These are phyloP conservation scores for Euleptes europaea DNA, from an alignment of 2,113 vertebrate species.

Conservation along the genomic window DNA sequence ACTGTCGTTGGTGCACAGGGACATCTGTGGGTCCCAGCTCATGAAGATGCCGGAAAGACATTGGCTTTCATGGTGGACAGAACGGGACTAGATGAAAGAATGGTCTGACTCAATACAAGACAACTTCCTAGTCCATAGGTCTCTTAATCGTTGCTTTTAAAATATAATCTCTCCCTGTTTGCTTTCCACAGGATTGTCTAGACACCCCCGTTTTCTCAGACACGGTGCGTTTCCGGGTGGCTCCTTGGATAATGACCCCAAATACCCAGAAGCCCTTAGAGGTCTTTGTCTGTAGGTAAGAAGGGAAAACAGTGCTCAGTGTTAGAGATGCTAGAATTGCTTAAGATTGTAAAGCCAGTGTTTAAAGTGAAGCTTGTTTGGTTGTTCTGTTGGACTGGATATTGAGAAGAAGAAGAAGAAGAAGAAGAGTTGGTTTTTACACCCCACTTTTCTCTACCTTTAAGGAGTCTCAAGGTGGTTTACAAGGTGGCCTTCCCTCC, in stretches of 20 bases:
- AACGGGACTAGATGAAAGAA: no score
- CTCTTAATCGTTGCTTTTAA: not conserved
- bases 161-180: not conserved
- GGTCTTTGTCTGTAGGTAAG: slow-evolving; percentile 87
- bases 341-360: not conserved
- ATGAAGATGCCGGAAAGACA: not conserved
- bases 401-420: no score
- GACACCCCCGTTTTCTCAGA: slow-evolving; percentile 89
- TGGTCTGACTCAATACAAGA: no score
- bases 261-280: slow-evolving; percentile 87
- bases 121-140: not conserved
- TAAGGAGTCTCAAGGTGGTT: no score
- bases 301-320: not conserved
- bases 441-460: no score
- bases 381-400: no score
- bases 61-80: not conserved
- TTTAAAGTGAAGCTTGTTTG: not conserved
- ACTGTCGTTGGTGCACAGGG: no score
- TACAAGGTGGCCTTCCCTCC: no score
- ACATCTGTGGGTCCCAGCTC: no score
- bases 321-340: not conserved
- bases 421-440: no score
- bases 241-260: slow-evolving; percentile 97
- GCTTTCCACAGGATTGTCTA: slow-evolving; percentile 60
- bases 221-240: slow-evolving; percentile 82